phyloP scores from a whole-genome alignment of 2,888 invertebrate species.

The Scaptomyza flava region DNA sequence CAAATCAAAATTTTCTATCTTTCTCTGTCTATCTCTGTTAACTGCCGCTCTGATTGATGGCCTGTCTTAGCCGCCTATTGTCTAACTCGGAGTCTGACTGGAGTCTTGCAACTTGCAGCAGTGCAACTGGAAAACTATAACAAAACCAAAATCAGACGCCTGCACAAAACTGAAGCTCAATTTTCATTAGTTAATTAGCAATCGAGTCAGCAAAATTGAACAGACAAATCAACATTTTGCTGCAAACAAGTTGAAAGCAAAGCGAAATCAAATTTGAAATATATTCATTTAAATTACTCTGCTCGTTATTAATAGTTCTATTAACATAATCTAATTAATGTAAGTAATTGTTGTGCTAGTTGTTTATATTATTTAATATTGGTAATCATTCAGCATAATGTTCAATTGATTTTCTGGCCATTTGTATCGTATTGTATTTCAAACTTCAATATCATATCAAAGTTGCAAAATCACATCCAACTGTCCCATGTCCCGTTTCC shows the following conservation, averaged over 20 bases:
- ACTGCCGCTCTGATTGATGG: conserved; percentile 69
- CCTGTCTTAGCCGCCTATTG: conserved; percentile 53
- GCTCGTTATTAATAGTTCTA: neutral
- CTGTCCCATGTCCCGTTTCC: conserved; percentile 8
- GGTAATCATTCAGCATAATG: neutral
- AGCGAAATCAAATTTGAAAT: neutral
- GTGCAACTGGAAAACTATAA: conserved; percentile 60
- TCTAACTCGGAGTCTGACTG: conserved; percentile 20
- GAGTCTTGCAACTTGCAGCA: conserved; percentile 48
- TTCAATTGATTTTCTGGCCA: neutral
- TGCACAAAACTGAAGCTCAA: conserved; percentile 27
- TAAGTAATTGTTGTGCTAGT: neutral
- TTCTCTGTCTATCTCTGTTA: neutral
- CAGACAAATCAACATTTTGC: conserved; percentile 4
- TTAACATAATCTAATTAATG: neutral
- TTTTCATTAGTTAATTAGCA: conserved; percentile 75
- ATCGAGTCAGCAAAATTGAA: conserved; percentile 28
- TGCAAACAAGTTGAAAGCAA: neutral
- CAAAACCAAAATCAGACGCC: conserved; percentile 46
- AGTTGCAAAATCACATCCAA: conserved; percentile 41
- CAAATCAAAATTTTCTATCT: neutral
- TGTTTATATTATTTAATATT: neutral
- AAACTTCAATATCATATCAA: conserved; percentile 43
- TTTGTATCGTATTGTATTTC: neutral
- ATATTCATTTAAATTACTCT: neutral